These are phyloP conservation scores for Pelmatolapia mariae DNA, from an alignment of 2,113 vertebrate species.

Conservation along the genomic window DNA sequence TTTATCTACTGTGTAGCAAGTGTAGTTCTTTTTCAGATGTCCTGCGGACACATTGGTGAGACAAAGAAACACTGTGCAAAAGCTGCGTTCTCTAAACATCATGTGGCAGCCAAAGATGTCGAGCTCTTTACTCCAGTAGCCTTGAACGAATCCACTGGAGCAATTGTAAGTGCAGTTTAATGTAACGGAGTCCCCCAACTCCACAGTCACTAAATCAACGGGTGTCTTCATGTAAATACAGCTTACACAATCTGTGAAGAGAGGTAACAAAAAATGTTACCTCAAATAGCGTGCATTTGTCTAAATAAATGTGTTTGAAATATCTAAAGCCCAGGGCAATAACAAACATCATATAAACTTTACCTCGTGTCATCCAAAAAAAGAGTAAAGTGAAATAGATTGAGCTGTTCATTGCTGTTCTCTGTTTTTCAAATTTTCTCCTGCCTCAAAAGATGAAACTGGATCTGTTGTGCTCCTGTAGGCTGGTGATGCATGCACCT, in stretches of 20 bases:
- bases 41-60: conserved; percentile 28
- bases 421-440: neutral
- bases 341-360: neutral
- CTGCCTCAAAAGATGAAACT: neutral
- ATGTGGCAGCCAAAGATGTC: neutral
- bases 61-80: conserved; percentile 42
- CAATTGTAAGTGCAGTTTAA: conserved; percentile 70
- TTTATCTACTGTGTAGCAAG: conserved; percentile 45
- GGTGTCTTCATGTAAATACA: neutral
- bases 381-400: conserved; percentile 33
- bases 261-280: neutral
- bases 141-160: conserved; percentile 64
- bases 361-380: conserved; percentile 51
- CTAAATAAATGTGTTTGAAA: neutral
- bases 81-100: neutral
- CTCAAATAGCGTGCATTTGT: neutral
- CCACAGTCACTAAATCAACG: conserved; percentile 3
- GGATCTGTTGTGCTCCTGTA: neutral
- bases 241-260: conserved; percentile 43
- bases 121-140: conserved; percentile 37
- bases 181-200: conserved; percentile 29
- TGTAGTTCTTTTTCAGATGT: conserved; percentile 46
- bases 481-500: conserved; percentile 10
- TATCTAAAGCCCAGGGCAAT: neutral
- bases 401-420: conserved; percentile 12